Percentiles rank a stretch among this genome's conserved stretches.
These are phyloP conservation scores for Harpalus rufipes DNA, from an alignment of 2,888 invertebrate genomes.

Conservation along the genomic window DNA sequence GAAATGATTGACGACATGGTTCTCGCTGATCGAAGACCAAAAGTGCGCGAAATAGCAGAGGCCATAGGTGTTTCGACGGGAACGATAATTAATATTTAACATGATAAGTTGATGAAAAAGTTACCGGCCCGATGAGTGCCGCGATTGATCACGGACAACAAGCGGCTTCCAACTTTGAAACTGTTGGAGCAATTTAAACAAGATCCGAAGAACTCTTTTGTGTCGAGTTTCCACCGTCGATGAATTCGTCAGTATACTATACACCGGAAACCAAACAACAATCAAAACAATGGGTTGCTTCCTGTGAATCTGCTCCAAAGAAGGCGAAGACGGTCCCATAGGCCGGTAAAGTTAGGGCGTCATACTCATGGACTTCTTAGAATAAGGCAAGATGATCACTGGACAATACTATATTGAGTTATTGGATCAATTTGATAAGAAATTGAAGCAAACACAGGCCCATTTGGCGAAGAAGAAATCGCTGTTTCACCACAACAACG, in stretches of 20 bases:
- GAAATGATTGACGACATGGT: slow-evolving; percentile 56
- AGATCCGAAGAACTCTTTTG: background rate
- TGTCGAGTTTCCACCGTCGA: slow-evolving; percentile 10
- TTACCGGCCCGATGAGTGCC: slow-evolving; percentile 53
- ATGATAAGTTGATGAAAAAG: slow-evolving; percentile 64
- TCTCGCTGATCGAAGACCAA: slow-evolving; percentile 66
- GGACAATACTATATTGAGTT: slow-evolving; percentile 62
- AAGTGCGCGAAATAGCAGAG: slow-evolving; percentile 63
- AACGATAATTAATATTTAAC: slow-evolving; percentile 64
- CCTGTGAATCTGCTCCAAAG: slow-evolving; percentile 67
- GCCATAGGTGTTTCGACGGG: slow-evolving; percentile 65
- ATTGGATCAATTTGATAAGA: slow-evolving; percentile 68
- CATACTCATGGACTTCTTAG: slow-evolving; percentile 69
- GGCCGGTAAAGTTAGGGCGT: slow-evolving; percentile 69
- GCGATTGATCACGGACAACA: slow-evolving; percentile 70
- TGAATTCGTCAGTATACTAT: background rate
- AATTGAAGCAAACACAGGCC: slow-evolving; percentile 68
- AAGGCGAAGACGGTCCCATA: slow-evolving; percentile 69
- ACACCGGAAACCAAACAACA: slow-evolving; percentile 45
- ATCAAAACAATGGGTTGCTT: slow-evolving; percentile 35
- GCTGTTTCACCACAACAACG: slow-evolving; percentile 7
- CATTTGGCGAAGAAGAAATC: slow-evolving; percentile 30
- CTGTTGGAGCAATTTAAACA: background rate
- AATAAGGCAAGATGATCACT: slow-evolving; percentile 69
- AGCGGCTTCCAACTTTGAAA: slow-evolving; percentile 60